A percentile compares a stretch with the other conserved stretches of the same genome.
These are phyloP conservation scores for Myrmecobius fasciatus DNA, from an alignment of 2,113 vertebrate genomes.

Conservation along the genomic window DNA sequence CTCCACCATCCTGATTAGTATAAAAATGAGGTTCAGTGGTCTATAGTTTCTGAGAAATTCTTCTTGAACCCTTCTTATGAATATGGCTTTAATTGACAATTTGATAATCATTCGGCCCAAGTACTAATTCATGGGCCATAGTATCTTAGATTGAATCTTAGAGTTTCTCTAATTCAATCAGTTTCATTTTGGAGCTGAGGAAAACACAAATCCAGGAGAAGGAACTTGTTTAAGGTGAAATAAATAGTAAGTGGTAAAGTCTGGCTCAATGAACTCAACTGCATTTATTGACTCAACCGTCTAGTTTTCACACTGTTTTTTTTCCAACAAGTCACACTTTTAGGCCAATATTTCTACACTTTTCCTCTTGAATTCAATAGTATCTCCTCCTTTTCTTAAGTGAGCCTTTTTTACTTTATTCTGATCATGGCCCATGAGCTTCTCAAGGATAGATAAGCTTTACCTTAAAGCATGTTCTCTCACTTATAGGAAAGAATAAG, in stretches of 20 bases:
- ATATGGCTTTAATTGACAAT: background rate
- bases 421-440: background rate
- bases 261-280: background rate
- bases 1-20: background rate
- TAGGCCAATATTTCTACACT: background rate
- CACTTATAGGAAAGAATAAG: background rate
- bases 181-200: background rate
- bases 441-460: background rate
- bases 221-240: background rate
- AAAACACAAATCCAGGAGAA: background rate
- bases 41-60: background rate
- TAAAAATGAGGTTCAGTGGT: background rate
- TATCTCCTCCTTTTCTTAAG: background rate
- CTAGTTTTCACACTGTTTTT: background rate
- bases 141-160: background rate
- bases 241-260: background rate
- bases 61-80: background rate
- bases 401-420: background rate
- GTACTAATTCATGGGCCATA: background rate
- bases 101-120: background rate
- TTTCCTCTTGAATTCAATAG: background rate
- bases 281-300: background rate
- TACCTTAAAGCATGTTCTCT: background rate
- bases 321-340: conserved; percentile 5
- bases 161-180: background rate